phyloP scores from a whole-genome alignment of 2,797 vertebrate genomes.

The Australoheros facetus region DNA sequence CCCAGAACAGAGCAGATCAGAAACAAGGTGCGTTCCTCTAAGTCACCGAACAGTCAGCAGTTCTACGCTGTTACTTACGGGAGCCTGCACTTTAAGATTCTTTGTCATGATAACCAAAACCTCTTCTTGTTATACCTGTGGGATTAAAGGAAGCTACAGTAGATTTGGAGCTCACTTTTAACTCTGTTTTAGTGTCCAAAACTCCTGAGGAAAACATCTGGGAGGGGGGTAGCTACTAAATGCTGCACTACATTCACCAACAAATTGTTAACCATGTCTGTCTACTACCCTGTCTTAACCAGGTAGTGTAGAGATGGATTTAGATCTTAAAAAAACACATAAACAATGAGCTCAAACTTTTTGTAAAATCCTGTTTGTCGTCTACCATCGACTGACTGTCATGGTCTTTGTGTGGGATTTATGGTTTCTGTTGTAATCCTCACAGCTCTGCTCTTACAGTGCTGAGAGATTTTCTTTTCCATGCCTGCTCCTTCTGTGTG shows the following conservation, averaged over 20 bases:
- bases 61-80: not conserved
- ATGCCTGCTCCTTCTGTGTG: not conserved
- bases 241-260: not conserved
- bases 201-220: not conserved
- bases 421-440: not conserved
- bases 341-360: not conserved
- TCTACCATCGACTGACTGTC: not conserved
- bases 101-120: not conserved
- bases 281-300: not conserved
- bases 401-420: not conserved
- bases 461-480: not conserved
- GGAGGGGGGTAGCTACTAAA: not conserved
- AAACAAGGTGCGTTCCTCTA: constrained; percentile 8
- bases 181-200: not conserved
- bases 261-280: not conserved
- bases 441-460: not conserved
- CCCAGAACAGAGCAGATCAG: constrained; percentile 19
- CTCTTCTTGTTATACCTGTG: not conserved
- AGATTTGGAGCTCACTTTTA: not conserved
- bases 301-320: not conserved
- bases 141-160: not conserved
- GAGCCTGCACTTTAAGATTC: not conserved
- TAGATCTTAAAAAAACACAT: not conserved
- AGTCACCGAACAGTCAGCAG: constrained; percentile 10
- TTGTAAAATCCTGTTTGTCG: not conserved